Percentiles rank a stretch among this genome's conserved stretches.
Evolutionary conservation across 2,113 vertebrate species (phyloP).

Genomic region (Oenanthe oenanthe): DNA sequence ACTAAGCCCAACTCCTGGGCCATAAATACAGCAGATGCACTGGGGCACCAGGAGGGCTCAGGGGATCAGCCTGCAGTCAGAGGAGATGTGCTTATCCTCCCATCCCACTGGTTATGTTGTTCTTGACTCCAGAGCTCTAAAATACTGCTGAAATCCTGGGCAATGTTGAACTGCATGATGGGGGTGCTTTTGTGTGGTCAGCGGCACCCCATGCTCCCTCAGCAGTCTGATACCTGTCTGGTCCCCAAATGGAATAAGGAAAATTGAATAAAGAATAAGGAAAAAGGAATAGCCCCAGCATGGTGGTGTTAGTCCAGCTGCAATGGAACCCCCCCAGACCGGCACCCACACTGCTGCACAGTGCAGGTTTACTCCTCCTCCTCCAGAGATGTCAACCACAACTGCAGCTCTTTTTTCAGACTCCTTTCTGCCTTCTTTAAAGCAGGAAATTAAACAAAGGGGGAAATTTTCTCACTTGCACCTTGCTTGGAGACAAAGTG

Average conservation of each 20-base stretch:
- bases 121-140: background rate
- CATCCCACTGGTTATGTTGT: accelerated
- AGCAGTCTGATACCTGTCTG: background rate
- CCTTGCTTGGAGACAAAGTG: background rate
- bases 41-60: accelerated
- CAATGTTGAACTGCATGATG: accelerated
- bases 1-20: background rate
- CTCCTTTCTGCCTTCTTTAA: background rate
- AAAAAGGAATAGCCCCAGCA: background rate
- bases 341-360: background rate
- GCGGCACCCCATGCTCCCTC: background rate
- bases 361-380: background rate
- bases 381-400: accelerated
- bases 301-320: accelerated
- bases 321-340: accelerated
- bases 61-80: background rate
- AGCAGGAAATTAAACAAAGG: background rate
- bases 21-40: background rate
- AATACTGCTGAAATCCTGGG: background rate
- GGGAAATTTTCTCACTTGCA: background rate
- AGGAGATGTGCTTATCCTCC: accelerated
- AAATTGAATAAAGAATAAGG: too few species aligned
- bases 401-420: background rate
- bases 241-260: background rate
- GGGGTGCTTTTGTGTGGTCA: accelerated